Evolutionary conservation across 2,113 vertebrate species (phyloP).

Genomic region (Phoenicopterus ruber): DNA sequence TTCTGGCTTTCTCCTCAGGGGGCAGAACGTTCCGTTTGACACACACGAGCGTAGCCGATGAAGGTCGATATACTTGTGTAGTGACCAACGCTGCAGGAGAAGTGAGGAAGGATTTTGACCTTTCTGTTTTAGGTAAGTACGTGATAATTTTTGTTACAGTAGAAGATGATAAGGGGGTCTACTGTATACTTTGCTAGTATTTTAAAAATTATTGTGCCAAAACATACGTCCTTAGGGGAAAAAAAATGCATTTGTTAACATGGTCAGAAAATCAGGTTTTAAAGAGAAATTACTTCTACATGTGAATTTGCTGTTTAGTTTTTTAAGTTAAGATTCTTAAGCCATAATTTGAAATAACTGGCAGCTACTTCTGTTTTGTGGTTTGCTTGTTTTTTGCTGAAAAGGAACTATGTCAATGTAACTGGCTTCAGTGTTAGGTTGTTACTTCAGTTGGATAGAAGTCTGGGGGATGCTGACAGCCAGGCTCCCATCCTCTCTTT

Average conservation of each 20-base stretch:
- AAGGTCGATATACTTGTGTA: constrained; percentile 86
- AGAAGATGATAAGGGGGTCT: background rate
- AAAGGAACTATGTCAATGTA: background rate
- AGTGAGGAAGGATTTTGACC: constrained; percentile 83
- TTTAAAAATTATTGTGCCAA: background rate
- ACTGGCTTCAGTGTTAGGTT: background rate
- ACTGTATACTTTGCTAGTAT: background rate
- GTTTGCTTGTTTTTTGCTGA: background rate
- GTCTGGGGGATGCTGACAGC: background rate
- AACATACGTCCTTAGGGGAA: accelerated
- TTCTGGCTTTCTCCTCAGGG: constrained; percentile 69
- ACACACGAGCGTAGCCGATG: constrained; percentile 75
- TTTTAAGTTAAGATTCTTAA: background rate
- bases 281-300: background rate
- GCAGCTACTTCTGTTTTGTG: background rate
- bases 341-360: background rate
- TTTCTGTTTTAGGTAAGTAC: constrained; percentile 84
- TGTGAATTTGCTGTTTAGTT: background rate
- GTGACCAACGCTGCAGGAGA: constrained; percentile 89
- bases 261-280: background rate
- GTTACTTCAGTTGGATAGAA: background rate
- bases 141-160: background rate
- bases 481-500: background rate
- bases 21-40: constrained; percentile 84
- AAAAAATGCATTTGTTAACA: background rate